Percentiles rank a stretch among this genome's conserved stretches.
phyloP scores from a whole-genome alignment of 2,797 vertebrate genomes.

The Takifugu ocellatus region DNA sequence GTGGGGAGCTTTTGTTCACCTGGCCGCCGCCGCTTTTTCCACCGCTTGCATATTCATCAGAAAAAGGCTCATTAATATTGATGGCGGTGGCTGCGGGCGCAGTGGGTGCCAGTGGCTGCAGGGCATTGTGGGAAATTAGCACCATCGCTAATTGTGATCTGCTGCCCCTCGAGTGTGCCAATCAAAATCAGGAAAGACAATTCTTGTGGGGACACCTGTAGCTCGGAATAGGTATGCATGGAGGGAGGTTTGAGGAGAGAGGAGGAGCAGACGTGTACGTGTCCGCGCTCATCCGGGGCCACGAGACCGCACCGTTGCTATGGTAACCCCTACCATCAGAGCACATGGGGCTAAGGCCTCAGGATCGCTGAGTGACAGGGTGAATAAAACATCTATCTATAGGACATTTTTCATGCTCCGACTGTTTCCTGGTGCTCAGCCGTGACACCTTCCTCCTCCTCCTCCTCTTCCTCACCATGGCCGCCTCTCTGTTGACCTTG shows the following conservation, averaged over 20 bases:
- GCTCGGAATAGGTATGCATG: constrained; percentile 66
- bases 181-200: constrained; percentile 68
- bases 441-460: neutral
- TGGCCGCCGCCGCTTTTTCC: constrained; percentile 54
- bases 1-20: constrained; percentile 64
- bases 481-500: constrained; percentile 4
- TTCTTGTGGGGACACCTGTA: constrained; percentile 76
- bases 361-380: constrained; percentile 62
- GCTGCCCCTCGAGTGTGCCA: constrained; percentile 71
- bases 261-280: constrained; percentile 20
- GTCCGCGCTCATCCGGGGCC: constrained; percentile 68
- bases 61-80: constrained; percentile 76
- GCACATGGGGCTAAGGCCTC: constrained; percentile 67
- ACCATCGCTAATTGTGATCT: constrained; percentile 82
- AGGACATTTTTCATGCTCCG: too few species aligned
- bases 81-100: constrained; percentile 71
- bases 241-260: constrained; percentile 12
- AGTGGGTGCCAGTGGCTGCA: constrained; percentile 81
- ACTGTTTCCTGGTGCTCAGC: neutral
- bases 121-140: constrained; percentile 87
- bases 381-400: constrained; percentile 42
- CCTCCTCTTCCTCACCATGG: constrained; percentile 1
- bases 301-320: constrained; percentile 76
- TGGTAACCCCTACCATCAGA: constrained; percentile 75
- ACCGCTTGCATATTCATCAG: constrained; percentile 75